Conservation (phyloP, 1,140 invertebrate species). For the Metopolophium dirhodum region DNA sequence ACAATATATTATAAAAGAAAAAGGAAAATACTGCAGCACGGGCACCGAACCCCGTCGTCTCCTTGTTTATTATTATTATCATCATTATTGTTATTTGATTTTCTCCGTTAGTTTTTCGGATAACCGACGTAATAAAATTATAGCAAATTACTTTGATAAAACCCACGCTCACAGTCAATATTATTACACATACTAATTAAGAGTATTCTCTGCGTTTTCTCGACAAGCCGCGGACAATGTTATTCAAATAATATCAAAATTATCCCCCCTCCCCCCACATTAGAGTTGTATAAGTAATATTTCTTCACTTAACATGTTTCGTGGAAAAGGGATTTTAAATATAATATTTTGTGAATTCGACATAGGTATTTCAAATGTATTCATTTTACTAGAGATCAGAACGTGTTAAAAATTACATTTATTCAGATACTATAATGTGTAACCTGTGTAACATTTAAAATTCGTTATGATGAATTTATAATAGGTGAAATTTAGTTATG, state of each 20-base stretch:
- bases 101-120: background rate
- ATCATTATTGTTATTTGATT: too few species aligned
- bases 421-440: background rate
- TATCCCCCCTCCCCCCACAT: too few species aligned
- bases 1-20: background rate
- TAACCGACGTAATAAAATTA: background rate
- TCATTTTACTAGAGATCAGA: background rate
- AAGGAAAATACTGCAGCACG: background rate
- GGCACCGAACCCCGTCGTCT: background rate
- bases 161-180: background rate
- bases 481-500: background rate
- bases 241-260: background rate
- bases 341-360: background rate
- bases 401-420: background rate
- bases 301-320: background rate
- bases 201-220: background rate
- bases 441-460: background rate
- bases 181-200: background rate
- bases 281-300: background rate
- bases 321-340: background rate
- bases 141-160: background rate
- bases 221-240: background rate
- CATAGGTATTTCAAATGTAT: background rate
- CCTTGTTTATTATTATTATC: background rate
- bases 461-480: background rate